Evolutionary conservation across 2,113 vertebrate genomes (phyloP), one percentile per base, ranked within the genome.

Genomic region (Bubo bubo): DNA sequence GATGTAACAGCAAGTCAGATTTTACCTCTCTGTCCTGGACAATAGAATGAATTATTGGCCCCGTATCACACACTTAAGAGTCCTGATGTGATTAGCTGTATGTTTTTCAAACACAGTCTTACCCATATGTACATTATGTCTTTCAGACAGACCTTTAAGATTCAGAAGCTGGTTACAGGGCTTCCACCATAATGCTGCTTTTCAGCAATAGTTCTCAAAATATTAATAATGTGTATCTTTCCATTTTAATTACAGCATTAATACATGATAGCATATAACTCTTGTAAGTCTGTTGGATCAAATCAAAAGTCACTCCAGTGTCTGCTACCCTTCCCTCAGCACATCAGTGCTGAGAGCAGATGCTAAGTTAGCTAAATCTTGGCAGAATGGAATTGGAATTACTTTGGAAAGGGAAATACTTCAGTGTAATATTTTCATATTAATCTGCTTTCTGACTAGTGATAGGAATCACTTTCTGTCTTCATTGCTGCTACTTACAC

Each of bases 11-110:
- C 60, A 72, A 67, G 26, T 55, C 39, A 49, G 53, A n/a, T n/a
- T 53, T 81, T 64, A 15, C 19, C 27, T 50, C 35, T 39, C 27
- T 37, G 37, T 49, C 63, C 19, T 76, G 28, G 37, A 28, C 22
- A 63, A 5, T 0, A 58, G n/a, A 75, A 37, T 30, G 9, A 68
- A 32, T 79, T 59, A 9, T 9, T 28, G 28, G 8, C 62, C 70
- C 35, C 45, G 26, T 56, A 4, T 37, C 8, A 0, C 47, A 30
- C 37, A 4, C 8, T 7, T 13, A 10, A 18, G 67, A n/a, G 30
- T 9, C 64, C 82, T 74, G 50, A 13, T 66, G 59, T 10, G 58
- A 6, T 8, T 2, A 64, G 34, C 39, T 74, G 14, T 35, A 2
- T 30, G 11, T 32, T 91, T 63, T 80, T 35, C 85, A 84, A 13